These are phyloP conservation scores for Chloebia gouldiae DNA, from an alignment of 2,113 vertebrate species.

Conservation along the genomic window DNA sequence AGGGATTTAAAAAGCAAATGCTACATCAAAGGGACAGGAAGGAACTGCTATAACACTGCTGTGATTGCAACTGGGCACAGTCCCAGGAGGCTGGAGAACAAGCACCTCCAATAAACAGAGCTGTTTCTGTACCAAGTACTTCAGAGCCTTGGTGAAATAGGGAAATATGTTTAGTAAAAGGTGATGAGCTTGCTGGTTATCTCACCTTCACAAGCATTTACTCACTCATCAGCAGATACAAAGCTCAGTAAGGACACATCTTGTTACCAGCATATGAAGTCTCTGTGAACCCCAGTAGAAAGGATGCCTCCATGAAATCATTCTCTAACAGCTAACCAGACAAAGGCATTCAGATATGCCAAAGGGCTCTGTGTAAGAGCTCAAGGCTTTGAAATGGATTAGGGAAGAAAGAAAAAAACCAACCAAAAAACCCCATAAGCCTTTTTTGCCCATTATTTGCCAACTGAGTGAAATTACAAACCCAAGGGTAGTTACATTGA, in stretches of 20 bases:
- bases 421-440: background rate
- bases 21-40: constrained; percentile 68
- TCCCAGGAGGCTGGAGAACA: constrained; percentile 56
- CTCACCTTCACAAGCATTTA: background rate
- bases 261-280: background rate
- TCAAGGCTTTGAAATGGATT: constrained; percentile 8
- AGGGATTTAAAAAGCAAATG: constrained; percentile 64
- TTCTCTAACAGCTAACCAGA: background rate
- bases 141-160: background rate
- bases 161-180: constrained; percentile 19
- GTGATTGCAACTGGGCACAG: constrained; percentile 71
- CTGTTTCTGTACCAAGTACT: constrained; percentile 61
- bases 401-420: background rate
- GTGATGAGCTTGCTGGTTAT: background rate
- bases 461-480: background rate
- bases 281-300: background rate
- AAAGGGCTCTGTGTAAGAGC: background rate
- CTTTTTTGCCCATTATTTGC: background rate
- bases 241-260: background rate
- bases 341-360: constrained; percentile 1
- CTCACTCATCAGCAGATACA: background rate
- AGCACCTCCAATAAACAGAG: constrained; percentile 54
- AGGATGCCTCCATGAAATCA: background rate
- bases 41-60: constrained; percentile 64
- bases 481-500: background rate